A percentile compares a stretch with the other conserved stretches of the same genome.
These are phyloP conservation scores for Trissonchulus latispiculum DNA, from an alignment of 2,888 invertebrate species.

Conservation along the genomic window DNA sequence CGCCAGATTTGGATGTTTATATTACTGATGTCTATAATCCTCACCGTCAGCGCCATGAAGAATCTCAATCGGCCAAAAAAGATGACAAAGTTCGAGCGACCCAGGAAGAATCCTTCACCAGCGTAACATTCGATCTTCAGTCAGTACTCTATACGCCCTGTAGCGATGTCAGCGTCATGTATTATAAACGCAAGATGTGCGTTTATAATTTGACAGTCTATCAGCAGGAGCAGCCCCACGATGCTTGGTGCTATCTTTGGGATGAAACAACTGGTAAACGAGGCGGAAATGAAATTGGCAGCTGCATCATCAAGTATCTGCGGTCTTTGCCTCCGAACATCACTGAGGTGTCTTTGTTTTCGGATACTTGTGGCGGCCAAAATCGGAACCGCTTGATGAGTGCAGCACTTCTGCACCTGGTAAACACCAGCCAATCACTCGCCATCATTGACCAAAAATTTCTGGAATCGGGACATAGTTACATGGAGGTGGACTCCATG, in stretches of 20 bases:
- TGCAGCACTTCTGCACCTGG: constrained; percentile 4
- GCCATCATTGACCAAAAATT: constrained; percentile 11
- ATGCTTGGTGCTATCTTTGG: constrained; percentile 16
- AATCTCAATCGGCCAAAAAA: neutral
- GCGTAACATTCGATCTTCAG: constrained; percentile 19
- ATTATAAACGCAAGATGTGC: constrained; percentile 18
- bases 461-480: constrained; percentile 12
- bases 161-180: constrained; percentile 12
- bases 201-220: constrained; percentile 20
- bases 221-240: neutral
- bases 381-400: neutral
- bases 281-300: constrained; percentile 17
- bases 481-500: constrained; percentile 20
- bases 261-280: constrained; percentile 10
- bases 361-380: constrained; percentile 14
- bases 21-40: neutral
- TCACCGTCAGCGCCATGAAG: neutral
- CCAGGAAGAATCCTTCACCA: neutral
- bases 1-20: neutral
- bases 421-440: neutral
- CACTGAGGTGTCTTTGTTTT: neutral
- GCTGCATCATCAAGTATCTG: constrained; percentile 2
- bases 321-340: neutral
- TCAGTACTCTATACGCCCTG: constrained; percentile 4
- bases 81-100: neutral